Percentiles rank a stretch among this genome's conserved stretches.
Evolutionary conservation across 1,140 invertebrate genomes (phyloP).

Genomic region (Ostrea edulis): DNA sequence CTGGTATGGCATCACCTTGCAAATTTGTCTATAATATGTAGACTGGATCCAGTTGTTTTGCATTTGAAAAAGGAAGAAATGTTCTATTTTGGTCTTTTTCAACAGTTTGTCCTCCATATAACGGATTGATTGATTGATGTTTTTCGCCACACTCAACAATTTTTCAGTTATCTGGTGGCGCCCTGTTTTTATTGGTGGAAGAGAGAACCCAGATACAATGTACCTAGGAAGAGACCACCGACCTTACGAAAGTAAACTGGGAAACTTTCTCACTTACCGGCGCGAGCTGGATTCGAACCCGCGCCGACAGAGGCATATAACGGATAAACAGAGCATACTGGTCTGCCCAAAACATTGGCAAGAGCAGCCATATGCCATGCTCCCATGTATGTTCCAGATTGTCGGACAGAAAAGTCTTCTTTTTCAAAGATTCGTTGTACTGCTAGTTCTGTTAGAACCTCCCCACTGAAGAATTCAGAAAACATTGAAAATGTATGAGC

Average conservation of each 20-base stretch:
- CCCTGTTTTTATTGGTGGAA: too few relatives aligned
- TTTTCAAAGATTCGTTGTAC: slow-evolving; percentile 35
- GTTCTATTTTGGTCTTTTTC: neutral
- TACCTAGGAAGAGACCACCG: too few relatives aligned
- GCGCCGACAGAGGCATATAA: too few relatives aligned
- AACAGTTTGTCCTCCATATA: slow-evolving; percentile 13
- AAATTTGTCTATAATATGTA: slow-evolving; percentile 8
- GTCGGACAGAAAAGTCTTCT: slow-evolving; percentile 15
- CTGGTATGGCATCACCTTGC: neutral
- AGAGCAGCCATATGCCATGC: slow-evolving; percentile 19
- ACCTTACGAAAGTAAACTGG: too few relatives aligned
- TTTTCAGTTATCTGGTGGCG: too few relatives aligned
- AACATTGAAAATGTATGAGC: slow-evolving; percentile 10
- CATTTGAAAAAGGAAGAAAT: slow-evolving; percentile 2
- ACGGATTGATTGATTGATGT: too few relatives aligned
- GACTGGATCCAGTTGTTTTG: neutral
- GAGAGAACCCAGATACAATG: too few relatives aligned
- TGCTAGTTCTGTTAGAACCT: neutral
- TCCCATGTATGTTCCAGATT: slow-evolving; percentile 44
- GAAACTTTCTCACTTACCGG: too few relatives aligned
- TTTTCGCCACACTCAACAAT: too few relatives aligned
- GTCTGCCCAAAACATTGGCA: neutral
- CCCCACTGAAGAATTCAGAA: neutral
- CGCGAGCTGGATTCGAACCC: too few relatives aligned
- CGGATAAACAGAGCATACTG: neutral